Evolutionary conservation across 2,797 vertebrate species (phyloP).

Genomic region (Smutsia gigantea): DNA sequence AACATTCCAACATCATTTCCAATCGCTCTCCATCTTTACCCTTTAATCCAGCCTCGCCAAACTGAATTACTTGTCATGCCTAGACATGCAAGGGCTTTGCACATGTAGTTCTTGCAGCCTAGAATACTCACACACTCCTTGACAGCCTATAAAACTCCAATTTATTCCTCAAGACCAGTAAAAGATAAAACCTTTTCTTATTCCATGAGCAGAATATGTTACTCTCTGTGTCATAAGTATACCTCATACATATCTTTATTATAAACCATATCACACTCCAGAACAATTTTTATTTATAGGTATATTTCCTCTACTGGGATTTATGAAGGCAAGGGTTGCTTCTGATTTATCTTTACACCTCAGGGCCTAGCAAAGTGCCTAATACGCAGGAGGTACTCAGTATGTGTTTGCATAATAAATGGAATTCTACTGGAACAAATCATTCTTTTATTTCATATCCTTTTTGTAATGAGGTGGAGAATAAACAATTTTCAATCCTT

Average conservation of each 20-base stretch:
- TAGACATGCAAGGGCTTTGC: neutral
- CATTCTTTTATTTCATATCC: conserved; percentile 52
- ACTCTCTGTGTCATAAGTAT: neutral
- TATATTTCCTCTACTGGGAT: neutral
- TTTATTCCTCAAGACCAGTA: conserved; percentile 41
- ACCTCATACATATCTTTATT: neutral
- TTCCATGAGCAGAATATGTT: conserved; percentile 5
- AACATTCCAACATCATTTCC: neutral
- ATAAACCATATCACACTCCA: neutral
- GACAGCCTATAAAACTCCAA: neutral
- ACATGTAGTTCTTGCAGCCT: neutral
- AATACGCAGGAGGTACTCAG: neutral
- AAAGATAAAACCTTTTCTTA: neutral
- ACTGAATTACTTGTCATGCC: neutral
- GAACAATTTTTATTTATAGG: conserved; percentile 9
- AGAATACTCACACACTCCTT: neutral
- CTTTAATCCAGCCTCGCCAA: neutral
- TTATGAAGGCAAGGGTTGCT: neutral
- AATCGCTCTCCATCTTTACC: neutral
- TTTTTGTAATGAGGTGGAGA: conserved; percentile 19
- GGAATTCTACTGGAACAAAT: conserved; percentile 32
- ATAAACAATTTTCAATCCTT: conserved; percentile 40
- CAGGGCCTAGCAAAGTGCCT: neutral
- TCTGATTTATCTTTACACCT: neutral
- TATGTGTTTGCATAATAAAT: conserved; percentile 21